A percentile compares a stretch with the other conserved stretches of the same genome.
These are phyloP conservation scores for Scaptomyza reducta DNA, from an alignment of 2,888 invertebrate species.

Conservation along the genomic window DNA sequence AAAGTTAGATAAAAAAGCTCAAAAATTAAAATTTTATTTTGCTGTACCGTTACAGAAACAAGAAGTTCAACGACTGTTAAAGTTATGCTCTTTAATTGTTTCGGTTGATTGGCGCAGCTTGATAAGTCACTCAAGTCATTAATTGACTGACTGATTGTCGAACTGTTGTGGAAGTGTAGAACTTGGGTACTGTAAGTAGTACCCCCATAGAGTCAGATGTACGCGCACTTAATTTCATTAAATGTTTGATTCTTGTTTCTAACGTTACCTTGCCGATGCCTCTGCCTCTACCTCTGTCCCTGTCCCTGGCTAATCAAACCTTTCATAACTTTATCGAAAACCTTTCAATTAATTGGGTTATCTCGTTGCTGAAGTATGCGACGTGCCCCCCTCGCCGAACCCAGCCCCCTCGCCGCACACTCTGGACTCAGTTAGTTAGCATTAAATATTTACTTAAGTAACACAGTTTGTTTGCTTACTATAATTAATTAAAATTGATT, in stretches of 20 bases:
- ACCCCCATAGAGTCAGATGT: constrained; percentile 1
- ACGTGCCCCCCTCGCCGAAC: background rate
- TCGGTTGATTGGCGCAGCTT: constrained; percentile 51
- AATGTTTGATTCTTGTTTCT: constrained; percentile 34
- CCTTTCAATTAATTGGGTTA: constrained; percentile 78
- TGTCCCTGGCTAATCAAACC: constrained; percentile 62
- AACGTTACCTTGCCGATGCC: background rate
- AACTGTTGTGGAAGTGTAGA: constrained; percentile 9
- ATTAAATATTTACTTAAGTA: constrained; percentile 49
- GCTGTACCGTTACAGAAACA: background rate
- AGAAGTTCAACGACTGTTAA: constrained; percentile 56
- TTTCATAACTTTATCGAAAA: constrained; percentile 75
- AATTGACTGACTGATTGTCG: constrained; percentile 37
- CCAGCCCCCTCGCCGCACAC: background rate
- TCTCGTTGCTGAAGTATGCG: constrained; percentile 58
- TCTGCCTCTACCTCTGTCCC: background rate
- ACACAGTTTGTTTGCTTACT: constrained; percentile 49
- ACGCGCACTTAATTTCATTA: constrained; percentile 47
- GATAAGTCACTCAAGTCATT: constrained; percentile 38
- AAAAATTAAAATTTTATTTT: background rate
- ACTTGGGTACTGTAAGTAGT: background rate
- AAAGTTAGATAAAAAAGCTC: background rate
- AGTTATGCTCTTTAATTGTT: constrained; percentile 14
- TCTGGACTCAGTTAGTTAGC: constrained; percentile 4
- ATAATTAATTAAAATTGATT: constrained; percentile 68